phyloP scores from a whole-genome alignment of 2,888 invertebrate genomes.

The Masnerella sp. region DNA sequence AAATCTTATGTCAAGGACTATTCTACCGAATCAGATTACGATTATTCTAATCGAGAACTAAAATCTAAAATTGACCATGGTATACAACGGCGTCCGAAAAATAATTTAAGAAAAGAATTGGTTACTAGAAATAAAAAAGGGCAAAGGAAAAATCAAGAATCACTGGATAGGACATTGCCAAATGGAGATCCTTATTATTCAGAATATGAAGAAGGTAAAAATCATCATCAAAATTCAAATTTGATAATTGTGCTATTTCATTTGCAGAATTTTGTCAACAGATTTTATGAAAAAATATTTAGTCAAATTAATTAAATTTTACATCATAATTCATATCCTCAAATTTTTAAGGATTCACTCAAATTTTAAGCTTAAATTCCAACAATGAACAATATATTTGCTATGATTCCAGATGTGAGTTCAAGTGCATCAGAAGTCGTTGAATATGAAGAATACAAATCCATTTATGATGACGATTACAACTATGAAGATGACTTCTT shows the following conservation, averaged over 20 bases:
- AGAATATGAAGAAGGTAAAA: constrained; percentile 20
- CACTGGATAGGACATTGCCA: not conserved
- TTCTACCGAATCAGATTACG: not conserved
- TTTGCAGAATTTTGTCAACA: too few relatives aligned
- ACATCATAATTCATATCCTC: too few relatives aligned
- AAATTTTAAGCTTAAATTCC: too few relatives aligned
- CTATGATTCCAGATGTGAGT: constrained; percentile 14
- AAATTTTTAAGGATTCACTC: too few relatives aligned
- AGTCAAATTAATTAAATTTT: too few relatives aligned
- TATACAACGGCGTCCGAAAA: not conserved
- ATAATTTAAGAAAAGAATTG: not conserved
- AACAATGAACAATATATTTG: too few relatives aligned
- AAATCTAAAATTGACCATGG: not conserved
- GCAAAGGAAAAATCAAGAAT: not conserved
- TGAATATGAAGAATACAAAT: constrained; percentile 53
- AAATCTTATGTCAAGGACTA: not conserved
- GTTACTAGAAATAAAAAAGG: too few relatives aligned
- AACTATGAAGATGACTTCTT: constrained; percentile 48
- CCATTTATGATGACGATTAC: constrained; percentile 43
- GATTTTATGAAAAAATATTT: too few relatives aligned
- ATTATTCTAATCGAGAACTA: not conserved
- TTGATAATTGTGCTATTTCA: too few relatives aligned
- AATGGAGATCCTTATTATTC: not conserved
- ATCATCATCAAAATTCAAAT: not conserved
- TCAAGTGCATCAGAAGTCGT: not conserved